Conservation (phyloP, 2,888 invertebrate genomes). For the Pristionchus entomophagus region DNA sequence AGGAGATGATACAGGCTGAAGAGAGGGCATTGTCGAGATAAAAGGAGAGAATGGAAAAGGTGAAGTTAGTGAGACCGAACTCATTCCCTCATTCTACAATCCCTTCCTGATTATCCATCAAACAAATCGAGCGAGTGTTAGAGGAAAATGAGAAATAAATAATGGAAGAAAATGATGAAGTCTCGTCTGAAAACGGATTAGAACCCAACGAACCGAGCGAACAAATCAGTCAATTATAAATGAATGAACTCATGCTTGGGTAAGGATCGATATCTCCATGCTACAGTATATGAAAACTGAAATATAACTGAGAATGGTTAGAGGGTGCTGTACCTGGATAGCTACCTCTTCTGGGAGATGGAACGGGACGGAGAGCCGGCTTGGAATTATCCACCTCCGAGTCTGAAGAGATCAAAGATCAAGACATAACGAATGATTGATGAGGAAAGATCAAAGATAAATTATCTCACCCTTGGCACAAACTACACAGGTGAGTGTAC, state of each 20-base stretch:
- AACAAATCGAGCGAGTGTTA: not conserved
- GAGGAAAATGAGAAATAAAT: not conserved
- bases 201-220: constrained; percentile 6
- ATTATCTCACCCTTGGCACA: not conserved
- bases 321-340: constrained; percentile 39
- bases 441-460: not conserved
- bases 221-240: not conserved
- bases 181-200: constrained; percentile 10
- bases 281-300: constrained; percentile 11
- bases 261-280: not conserved
- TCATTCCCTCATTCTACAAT: not conserved
- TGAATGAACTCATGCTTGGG: constrained; percentile 14
- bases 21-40: not conserved
- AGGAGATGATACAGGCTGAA: constrained; percentile 73
- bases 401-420: not conserved
- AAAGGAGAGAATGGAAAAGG: not conserved
- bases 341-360: constrained; percentile 46
- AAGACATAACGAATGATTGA: too few species aligned
- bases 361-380: not conserved
- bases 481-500: constrained; percentile 19
- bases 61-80: constrained; percentile 27
- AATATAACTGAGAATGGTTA: constrained; percentile 28
- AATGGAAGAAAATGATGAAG: not conserved
- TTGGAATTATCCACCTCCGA: not conserved
- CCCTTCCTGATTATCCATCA: not conserved